Evolutionary conservation across 1,140 invertebrate species (phyloP).

Genomic region (Micrasema longulum): DNA sequence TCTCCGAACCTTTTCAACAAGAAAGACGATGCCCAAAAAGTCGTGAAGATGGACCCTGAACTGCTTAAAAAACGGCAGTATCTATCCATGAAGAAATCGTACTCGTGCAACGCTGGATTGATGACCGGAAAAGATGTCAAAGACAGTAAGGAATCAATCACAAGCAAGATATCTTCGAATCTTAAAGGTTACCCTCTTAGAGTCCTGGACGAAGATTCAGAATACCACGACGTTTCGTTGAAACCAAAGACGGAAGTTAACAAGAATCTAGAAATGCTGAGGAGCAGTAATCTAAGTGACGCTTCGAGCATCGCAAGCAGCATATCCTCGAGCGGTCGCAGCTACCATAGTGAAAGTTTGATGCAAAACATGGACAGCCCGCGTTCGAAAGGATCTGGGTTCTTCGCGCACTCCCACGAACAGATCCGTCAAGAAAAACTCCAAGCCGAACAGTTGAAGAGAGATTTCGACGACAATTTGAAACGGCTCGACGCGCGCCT

Average conservation of each 20-base stretch:
- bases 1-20: constrained; percentile 65
- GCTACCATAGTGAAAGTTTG: constrained; percentile 55
- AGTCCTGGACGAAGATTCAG: constrained; percentile 60
- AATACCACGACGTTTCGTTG: constrained; percentile 43
- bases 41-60: constrained; percentile 38
- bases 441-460: constrained; percentile 64
- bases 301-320: constrained; percentile 41
- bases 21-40: constrained; percentile 53
- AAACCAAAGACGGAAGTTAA: constrained; percentile 35
- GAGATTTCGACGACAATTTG: constrained; percentile 66
- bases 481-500: constrained; percentile 60
- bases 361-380: constrained; percentile 53
- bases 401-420: constrained; percentile 75
- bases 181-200: constrained; percentile 57
- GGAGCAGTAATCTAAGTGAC: constrained; percentile 40
- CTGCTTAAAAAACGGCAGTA: constrained; percentile 59
- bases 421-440: constrained; percentile 71
- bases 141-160: constrained; percentile 7
- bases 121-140: constrained; percentile 56
- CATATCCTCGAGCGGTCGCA: constrained; percentile 14
- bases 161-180: constrained; percentile 39
- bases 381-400: constrained; percentile 69
- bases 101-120: constrained; percentile 64
- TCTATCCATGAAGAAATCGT: constrained; percentile 66
- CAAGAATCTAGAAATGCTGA: constrained; percentile 37